Base-by-base conservation (phyloP, 1,140 invertebrate genomes). In the Aphelenchoides fujianensis region DNA sequence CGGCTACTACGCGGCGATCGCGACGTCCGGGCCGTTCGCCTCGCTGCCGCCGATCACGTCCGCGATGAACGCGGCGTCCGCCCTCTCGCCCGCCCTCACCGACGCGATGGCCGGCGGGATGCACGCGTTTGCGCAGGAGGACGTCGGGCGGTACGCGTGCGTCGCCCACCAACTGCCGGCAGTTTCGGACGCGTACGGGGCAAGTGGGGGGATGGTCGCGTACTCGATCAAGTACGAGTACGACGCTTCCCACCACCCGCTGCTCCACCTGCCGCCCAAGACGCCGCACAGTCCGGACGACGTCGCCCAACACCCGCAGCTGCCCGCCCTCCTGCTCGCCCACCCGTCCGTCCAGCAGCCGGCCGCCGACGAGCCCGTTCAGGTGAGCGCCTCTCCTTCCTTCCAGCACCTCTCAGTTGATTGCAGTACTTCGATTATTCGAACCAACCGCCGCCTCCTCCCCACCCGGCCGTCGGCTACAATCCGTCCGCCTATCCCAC, bases 161-260 rank as follows among this genome's bases (percentile, higher is more conserved):
- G 41, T 48, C 23, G 41, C 41, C 23, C 41, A 48, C 23, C 41
- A 48, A 48, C 23, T 48, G 41, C 41, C 41, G 41, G 23, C 12
- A 16, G 41, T 48, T 48, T 48, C 41, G 12, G 41, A 48, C 41
- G 41, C 41, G 41, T 48, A 48, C 23, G 52, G 2, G 52, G 52
- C 1, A 53, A 61, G n/a, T 61, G 27, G 27, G 1, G 31, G 59
- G 27, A 61, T 61, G n/a, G 59, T 61, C 31, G 27, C 59, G 27
- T 61, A 61, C n/a, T n/a, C 2, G 16, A 66, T 66, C 12, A 36
- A 66, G 34, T 66, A 66, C 16, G 63, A 66, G 53, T 66, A 59
- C 34, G 55, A 59, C 23, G 23, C 5, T 7, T 16, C 41, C 23
- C 41, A 48, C 12, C 41, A 48, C 23, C 23, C 41, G 41, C 41